Evolutionary conservation across 2,113 vertebrate genomes (phyloP), one percentile per base, ranked within the genome.

Genomic region (Mastomys coucha): DNA sequence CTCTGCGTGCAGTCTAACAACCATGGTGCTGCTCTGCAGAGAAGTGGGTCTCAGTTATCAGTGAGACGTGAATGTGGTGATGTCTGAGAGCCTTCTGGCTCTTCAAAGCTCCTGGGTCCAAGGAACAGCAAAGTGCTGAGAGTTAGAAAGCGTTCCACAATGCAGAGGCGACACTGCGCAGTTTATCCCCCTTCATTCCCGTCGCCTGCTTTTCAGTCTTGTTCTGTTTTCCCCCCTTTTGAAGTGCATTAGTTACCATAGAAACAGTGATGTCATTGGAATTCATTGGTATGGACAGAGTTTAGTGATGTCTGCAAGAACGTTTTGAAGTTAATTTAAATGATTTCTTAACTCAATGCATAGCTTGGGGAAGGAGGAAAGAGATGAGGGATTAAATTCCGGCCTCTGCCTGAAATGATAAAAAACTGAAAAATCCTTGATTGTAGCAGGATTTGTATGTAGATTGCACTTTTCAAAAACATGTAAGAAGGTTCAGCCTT

Each of bases 241-340:
- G 95, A 97, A 96, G 53, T 97, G 45, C 96, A 97, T 97, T 97
- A 98, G 97, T 97, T 98, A 65, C 97, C 89, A 96, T 98, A 94
- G 98, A 97, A 97, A 97, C 97, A 96, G 0, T 97, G 94, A 96
- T 96, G 84, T 97, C 96, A 94, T 94, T 94, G 89, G 91, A 93
- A 95, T 98, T 97, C 94, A 97, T 96, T 95, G 89, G 72, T 97
- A 96, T 98, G 94, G 96, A 87, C 87, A 95, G 94, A 95, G 94
- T 96, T 97, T 95, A 93, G 89, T 96, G 90, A 97, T 93, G 75
- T 97, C 97, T 97, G 67, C 77, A 96, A 95, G 95, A 96, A 91
- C n/a, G 75, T 95, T 96, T 89, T 94, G 89, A 97, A 97, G 89
- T 97, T 97, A 93, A 97, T 96, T 96, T 97, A 96, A 97, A 96